These are phyloP conservation scores for Camelus bactrianus DNA, from an alignment of 2,113 vertebrate species.

Conservation along the genomic window DNA sequence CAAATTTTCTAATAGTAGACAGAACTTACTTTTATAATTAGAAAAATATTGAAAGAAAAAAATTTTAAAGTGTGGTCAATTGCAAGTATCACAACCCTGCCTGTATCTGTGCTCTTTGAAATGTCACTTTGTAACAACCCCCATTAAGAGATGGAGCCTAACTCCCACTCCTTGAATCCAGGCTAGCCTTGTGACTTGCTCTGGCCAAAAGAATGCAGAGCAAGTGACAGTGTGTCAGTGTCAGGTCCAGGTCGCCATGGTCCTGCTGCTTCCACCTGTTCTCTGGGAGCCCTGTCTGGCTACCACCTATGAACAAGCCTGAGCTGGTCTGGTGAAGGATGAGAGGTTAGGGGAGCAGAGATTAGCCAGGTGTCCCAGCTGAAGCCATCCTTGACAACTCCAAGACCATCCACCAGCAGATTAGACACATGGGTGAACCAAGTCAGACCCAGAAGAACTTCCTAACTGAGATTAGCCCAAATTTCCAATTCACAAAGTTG, in stretches of 20 bases:
- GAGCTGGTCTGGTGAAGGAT: neutral
- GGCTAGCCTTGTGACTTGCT: neutral
- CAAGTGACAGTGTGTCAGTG: neutral
- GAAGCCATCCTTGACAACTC: neutral
- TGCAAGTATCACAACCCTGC: neutral
- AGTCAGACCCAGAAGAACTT: neutral
- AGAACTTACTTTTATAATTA: constrained; percentile 11
- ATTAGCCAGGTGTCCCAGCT: neutral
- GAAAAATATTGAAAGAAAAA: constrained; percentile 33
- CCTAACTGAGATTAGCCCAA: neutral
- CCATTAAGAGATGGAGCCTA: neutral
- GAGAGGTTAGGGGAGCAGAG: neutral
- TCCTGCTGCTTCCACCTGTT: neutral
- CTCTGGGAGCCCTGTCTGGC: neutral
- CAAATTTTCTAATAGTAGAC: neutral
- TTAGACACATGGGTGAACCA: neutral
- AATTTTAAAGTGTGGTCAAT: neutral
- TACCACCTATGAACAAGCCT: neutral
- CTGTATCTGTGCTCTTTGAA: neutral
- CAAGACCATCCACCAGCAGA: neutral
- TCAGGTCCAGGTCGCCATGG: neutral
- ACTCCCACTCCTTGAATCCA: neutral
- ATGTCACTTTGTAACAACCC: neutral
- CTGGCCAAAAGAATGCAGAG: neutral
- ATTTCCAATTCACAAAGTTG: neutral